Evolutionary conservation across 2,888 invertebrate species (phyloP).

Genomic region (Drosophila austrosaltans): DNA sequence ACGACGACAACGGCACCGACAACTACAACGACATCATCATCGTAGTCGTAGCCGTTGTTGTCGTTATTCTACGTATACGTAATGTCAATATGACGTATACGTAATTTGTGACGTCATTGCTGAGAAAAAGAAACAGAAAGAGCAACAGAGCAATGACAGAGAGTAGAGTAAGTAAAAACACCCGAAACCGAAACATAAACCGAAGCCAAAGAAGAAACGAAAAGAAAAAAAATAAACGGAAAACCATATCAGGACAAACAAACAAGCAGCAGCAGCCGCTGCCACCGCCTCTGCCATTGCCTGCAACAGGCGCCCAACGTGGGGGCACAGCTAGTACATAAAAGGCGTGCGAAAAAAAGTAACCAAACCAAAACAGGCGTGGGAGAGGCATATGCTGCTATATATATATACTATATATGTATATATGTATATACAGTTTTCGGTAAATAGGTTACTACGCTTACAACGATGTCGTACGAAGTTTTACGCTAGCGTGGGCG

Average conservation of each 20-base stretch:
- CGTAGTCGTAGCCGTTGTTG: background rate
- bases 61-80: conserved; percentile 9
- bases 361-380: conserved; percentile 18
- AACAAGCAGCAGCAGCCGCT: background rate
- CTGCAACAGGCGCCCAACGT: conserved; percentile 44
- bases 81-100: conserved; percentile 60
- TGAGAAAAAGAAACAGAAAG: conserved; percentile 11
- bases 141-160: conserved; percentile 2
- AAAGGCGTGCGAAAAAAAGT: conserved; percentile 5
- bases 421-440: conserved; percentile 7
- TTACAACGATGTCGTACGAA: conserved; percentile 58
- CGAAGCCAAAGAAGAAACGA: conserved; percentile 1
- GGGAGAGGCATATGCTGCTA: conserved; percentile 13
- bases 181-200: conserved; percentile 10
- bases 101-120: conserved; percentile 67
- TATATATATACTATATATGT: background rate
- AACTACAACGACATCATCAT: background rate
- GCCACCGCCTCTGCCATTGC: background rate
- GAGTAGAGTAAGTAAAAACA: background rate
- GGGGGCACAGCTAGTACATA: conserved; percentile 5
- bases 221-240: background rate
- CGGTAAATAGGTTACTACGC: conserved; percentile 77
- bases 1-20: background rate
- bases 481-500: conserved; percentile 73
- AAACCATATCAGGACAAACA: conserved; percentile 25